phyloP scores from a whole-genome alignment of 37 sponge, comb jelly and placozoan species.

The Mnemiopsis leidyi region DNA sequence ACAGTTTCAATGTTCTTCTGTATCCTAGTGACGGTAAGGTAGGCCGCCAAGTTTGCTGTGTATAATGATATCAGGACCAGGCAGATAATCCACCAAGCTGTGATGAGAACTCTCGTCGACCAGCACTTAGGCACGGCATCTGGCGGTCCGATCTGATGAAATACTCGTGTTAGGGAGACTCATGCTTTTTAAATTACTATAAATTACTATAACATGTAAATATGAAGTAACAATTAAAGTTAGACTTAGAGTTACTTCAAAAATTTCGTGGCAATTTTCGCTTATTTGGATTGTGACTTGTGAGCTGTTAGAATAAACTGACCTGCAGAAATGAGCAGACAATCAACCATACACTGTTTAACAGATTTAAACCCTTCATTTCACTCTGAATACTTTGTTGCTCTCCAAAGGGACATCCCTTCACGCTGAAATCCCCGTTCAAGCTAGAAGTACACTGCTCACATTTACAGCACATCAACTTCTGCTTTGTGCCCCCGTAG shows the following conservation, averaged over 20 bases:
- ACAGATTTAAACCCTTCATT: conserved; percentile 22
- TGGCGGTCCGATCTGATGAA: background rate
- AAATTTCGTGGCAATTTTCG: too few species aligned
- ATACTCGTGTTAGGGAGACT: too few species aligned
- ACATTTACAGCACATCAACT: conserved; percentile 13
- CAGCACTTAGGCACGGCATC: conserved; percentile 5
- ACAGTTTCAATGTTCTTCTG: background rate
- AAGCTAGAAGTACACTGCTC: background rate
- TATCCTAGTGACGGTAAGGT: conserved; percentile 6
- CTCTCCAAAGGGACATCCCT: conserved; percentile 14
- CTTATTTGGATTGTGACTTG: too few species aligned
- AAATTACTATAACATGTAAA: too few species aligned
- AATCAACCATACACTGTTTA: background rate
- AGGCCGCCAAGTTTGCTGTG: conserved; percentile 21
- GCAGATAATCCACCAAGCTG: conserved; percentile 15
- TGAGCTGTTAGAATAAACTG: too few species aligned
- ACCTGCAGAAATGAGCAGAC: conserved; percentile 21
- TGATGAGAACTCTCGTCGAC: background rate
- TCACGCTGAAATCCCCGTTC: background rate
- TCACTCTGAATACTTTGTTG: background rate
- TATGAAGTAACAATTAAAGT: too few species aligned
- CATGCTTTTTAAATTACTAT: too few species aligned
- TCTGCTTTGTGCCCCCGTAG: conserved; percentile 21
- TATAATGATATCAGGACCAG: conserved; percentile 12
- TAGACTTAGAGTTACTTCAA: too few species aligned